Conservation (phyloP, 2,888 invertebrate genomes). For the Apoderus coryli region DNA sequence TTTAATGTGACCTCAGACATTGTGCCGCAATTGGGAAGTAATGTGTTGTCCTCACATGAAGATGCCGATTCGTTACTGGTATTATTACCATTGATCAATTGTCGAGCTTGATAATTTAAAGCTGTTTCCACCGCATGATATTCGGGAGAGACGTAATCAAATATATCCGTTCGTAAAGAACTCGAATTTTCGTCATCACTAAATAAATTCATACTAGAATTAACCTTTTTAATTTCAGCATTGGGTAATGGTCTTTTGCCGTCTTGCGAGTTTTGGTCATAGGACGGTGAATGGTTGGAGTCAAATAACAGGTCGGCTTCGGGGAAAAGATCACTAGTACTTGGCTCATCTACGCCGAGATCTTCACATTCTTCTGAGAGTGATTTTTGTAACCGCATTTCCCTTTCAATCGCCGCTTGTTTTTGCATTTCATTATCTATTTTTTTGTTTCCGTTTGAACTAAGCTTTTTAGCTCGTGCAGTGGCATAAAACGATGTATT, state of each 20-base stretch:
- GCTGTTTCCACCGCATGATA: conserved; percentile 27
- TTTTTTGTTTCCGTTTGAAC: conserved; percentile 18
- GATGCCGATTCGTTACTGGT: conserved; percentile 24
- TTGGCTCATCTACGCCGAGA: conserved; percentile 63
- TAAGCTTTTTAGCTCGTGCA: conserved; percentile 27
- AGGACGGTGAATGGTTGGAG: conserved; percentile 53
- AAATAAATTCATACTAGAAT: conserved; percentile 28
- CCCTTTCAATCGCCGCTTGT: conserved; percentile 39
- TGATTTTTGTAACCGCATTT: conserved; percentile 48
- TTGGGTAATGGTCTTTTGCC: conserved; percentile 14
- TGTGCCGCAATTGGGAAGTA: conserved; percentile 29
- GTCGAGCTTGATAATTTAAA: conserved; percentile 24
- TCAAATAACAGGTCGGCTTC: conserved; percentile 61
- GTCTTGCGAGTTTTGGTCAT: conserved; percentile 42
- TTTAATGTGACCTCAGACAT: conserved; percentile 33
- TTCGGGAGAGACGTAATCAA: conserved; percentile 30
- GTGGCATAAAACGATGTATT: conserved; percentile 26
- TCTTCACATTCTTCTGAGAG: conserved; percentile 68
- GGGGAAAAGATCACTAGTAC: conserved; percentile 65
- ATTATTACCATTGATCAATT: conserved; percentile 27
- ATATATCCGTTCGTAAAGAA: conserved; percentile 28
- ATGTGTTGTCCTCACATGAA: conserved; percentile 29
- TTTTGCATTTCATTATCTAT: conserved; percentile 31
- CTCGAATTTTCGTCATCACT: conserved; percentile 28
- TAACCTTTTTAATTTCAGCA: conserved; percentile 23